A percentile compares a stretch with the other conserved stretches of the same genome.
Conservation (phyloP, 2,113 vertebrate species). For the Aix galericulata region DNA sequence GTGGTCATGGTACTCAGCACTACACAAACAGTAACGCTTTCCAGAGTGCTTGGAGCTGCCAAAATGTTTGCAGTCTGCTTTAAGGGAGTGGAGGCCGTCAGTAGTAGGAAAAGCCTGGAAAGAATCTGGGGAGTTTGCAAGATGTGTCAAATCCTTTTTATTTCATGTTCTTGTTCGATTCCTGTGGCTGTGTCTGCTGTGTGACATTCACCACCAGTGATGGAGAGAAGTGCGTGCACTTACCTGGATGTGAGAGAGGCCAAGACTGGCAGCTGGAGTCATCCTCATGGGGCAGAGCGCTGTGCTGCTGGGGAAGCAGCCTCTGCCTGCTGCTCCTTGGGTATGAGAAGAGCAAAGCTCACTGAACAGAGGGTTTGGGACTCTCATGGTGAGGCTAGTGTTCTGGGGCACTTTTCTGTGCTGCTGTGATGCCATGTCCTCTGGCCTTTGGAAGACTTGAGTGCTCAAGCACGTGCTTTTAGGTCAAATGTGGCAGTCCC, state of each 20-base stretch:
- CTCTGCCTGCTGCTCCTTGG: neutral
- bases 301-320: neutral
- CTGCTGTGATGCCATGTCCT: neutral
- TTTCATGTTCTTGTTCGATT: neutral
- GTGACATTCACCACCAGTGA: neutral
- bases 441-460: neutral
- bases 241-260: neutral
- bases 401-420: neutral
- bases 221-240: accelerated
- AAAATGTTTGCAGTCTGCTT: neutral
- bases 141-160: neutral
- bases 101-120: neutral
- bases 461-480: neutral
- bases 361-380: neutral
- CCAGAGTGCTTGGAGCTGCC: neutral
- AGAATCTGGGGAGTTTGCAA: neutral
- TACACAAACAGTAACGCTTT: constrained; percentile 1
- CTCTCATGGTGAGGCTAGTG: neutral
- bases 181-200: neutral
- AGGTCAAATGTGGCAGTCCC: neutral
- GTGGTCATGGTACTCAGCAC: neutral
- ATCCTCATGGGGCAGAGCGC: neutral
- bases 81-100: neutral
- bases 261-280: no score
- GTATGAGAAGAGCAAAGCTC: neutral